Percentiles rank a stretch among this genome's conserved stretches.
phyloP scores from a whole-genome alignment of 2,888 invertebrate genomes.

The Scaptomyza cyrtandrae region DNA sequence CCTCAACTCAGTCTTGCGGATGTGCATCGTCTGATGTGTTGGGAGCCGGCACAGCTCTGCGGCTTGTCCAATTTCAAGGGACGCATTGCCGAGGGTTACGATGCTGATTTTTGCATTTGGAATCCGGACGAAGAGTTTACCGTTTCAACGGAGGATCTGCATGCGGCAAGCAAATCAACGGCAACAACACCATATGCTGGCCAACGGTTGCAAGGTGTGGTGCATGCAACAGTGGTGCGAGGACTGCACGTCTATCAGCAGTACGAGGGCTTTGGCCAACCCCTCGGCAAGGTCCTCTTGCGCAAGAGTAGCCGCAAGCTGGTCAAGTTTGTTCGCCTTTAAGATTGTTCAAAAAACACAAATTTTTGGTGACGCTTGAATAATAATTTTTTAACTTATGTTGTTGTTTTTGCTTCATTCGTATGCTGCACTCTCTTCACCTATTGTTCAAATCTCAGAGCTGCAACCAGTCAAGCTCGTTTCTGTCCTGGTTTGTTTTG shows the following conservation, averaged over 20 bases:
- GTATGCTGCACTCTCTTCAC: too few species aligned
- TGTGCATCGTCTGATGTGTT: conserved; percentile 87
- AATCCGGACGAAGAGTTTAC: conserved; percentile 87
- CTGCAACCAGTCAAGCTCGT: too few species aligned
- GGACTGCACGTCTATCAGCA: conserved; percentile 87
- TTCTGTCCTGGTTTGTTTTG: too few species aligned
- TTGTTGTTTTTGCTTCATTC: too few species aligned
- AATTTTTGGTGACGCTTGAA: too few species aligned
- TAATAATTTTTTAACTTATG: too few species aligned
- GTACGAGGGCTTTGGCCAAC: conserved; percentile 83
- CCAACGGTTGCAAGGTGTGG: conserved; percentile 87
- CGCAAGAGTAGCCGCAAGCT: conserved; percentile 80
- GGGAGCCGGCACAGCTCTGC: conserved; percentile 87
- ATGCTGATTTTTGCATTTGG: conserved; percentile 91
- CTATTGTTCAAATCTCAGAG: too few species aligned
- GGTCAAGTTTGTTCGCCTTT: conserved; percentile 82
- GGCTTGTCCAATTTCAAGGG: conserved; percentile 88
- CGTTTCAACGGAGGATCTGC: conserved; percentile 86
- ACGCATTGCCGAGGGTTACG: conserved; percentile 87
- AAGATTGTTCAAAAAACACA: conserved; percentile 31
- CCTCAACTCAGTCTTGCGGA: conserved; percentile 83
- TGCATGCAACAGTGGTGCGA: conserved; percentile 88
- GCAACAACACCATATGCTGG: conserved; percentile 89
- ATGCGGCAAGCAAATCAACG: conserved; percentile 88
- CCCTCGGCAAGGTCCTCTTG: conserved; percentile 82